phyloP scores from a whole-genome alignment of 2,888 invertebrate species.

The Zele albiditarsus region DNA sequence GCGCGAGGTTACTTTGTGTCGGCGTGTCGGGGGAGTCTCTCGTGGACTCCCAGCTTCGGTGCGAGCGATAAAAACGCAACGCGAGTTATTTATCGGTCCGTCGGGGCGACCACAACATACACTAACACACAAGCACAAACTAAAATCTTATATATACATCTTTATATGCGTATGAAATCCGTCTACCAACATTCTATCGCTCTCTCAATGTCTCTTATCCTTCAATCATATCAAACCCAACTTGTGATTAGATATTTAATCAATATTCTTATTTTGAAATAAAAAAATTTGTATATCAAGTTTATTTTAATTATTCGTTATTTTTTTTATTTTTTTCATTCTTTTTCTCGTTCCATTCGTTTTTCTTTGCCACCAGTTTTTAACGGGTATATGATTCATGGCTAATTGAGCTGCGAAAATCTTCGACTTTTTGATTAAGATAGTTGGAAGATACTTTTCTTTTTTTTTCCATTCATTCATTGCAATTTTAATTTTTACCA shows the following conservation, averaged over 20 bases:
- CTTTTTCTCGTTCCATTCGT: no score
- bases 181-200: neutral
- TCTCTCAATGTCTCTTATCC: slow-evolving; percentile 18
- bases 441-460: no score
- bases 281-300: neutral
- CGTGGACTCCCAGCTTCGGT: slow-evolving; percentile 46
- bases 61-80: slow-evolving; percentile 59
- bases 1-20: slow-evolving; percentile 44
- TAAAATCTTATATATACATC: neutral
- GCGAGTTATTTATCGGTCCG: slow-evolving; percentile 63
- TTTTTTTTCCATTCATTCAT: no score
- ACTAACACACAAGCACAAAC: neutral
- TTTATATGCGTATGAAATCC: neutral
- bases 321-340: no score
- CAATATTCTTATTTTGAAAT: neutral
- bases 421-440: no score
- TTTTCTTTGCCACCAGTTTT: no score
- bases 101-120: slow-evolving; percentile 55
- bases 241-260: slow-evolving; percentile 27
- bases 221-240: slow-evolving; percentile 17
- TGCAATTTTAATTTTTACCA: no score
- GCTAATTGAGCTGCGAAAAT: no score
- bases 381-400: no score
- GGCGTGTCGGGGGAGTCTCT: slow-evolving; percentile 40
- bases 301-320: neutral